Evolutionary conservation across 2,113 vertebrate species (phyloP).

Genomic region (Xenus cinereus): DNA sequence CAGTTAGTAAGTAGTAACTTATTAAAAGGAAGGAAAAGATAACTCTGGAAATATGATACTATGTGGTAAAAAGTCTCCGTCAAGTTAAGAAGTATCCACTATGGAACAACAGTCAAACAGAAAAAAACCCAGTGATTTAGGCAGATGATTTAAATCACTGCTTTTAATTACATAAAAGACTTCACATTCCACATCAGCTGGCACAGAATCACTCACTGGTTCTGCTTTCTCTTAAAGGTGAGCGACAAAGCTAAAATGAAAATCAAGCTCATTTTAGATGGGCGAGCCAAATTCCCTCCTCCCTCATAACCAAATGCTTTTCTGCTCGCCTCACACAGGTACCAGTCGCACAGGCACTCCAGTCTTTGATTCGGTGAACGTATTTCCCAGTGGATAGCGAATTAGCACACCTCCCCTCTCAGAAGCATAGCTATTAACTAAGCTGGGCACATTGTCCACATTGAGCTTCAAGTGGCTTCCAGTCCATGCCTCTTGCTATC

Average conservation of each 20-base stretch:
- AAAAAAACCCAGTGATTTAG: not conserved
- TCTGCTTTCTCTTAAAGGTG: constrained; percentile 31
- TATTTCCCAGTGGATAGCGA: fast-evolving
- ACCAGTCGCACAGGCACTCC: not conserved
- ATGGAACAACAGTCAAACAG: not conserved
- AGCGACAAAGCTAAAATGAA: constrained; percentile 21
- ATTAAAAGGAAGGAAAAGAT: not conserved
- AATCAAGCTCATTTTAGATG: not conserved
- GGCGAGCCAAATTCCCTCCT: not conserved
- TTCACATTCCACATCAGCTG: constrained; percentile 24
- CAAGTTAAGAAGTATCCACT: not conserved
- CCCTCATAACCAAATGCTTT: not conserved
- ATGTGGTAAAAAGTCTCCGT: not conserved
- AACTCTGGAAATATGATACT: not conserved
- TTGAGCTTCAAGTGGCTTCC: not conserved
- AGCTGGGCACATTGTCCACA: not conserved
- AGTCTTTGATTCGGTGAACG: not conserved
- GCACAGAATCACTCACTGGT: constrained; percentile 16
- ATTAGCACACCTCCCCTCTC: not conserved
- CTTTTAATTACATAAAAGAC: constrained; percentile 15
- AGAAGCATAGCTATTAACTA: not conserved
- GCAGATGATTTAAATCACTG: constrained; percentile 35
- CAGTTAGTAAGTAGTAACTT: not conserved
- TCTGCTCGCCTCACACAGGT: not conserved
- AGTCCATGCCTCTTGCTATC: not conserved